A percentile compares a stretch with the other conserved stretches of the same genome.
phyloP scores from a whole-genome alignment of 2,888 invertebrate species.

The Caradrina clavipalpis region DNA sequence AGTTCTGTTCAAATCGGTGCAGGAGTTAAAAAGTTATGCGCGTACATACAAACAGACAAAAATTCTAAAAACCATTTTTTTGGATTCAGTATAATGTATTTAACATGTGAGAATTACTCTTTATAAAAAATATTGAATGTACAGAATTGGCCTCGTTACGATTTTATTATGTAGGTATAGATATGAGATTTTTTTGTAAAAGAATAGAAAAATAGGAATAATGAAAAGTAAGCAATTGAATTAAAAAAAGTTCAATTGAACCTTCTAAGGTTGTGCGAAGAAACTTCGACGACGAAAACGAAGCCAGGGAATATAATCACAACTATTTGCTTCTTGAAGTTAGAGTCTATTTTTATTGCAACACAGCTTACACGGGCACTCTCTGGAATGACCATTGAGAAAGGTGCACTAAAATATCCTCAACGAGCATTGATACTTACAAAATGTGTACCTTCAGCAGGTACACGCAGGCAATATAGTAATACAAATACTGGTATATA shows the following conservation, averaged over 20 bases:
- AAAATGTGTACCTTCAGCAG: background rate
- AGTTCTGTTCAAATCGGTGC: too few species aligned
- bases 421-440: background rate
- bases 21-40: too few species aligned
- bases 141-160: too few species aligned
- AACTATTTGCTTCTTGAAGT: constrained; percentile 3
- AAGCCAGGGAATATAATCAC: background rate
- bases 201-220: background rate
- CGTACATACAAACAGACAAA: too few species aligned
- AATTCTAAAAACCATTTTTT: too few species aligned
- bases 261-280: background rate
- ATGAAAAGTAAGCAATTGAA: background rate
- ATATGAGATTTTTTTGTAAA: too few species aligned
- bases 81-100: too few species aligned
- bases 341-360: constrained; percentile 15
- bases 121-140: too few species aligned
- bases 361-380: constrained; percentile 4
- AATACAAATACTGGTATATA: too few species aligned
- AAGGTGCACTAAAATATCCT: background rate
- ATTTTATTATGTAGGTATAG: too few species aligned
- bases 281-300: constrained; percentile 4
- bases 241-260: background rate
- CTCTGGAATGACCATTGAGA: constrained; percentile 4
- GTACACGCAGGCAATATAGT: background rate
- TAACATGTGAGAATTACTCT: too few species aligned